Conservation (phyloP, 2,113 vertebrate genomes). For the Nesoenas mayeri region DNA sequence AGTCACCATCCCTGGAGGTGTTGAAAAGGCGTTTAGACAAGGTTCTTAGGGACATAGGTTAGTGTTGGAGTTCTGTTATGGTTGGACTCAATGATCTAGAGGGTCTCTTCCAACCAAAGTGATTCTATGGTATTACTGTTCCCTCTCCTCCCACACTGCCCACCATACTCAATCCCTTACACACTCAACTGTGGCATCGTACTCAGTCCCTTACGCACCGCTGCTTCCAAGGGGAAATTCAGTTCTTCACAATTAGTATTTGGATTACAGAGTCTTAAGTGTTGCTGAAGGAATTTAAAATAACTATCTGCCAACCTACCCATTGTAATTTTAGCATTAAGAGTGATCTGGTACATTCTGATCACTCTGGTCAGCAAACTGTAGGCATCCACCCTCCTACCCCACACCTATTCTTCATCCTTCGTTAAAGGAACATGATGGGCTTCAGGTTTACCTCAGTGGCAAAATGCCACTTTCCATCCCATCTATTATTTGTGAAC, state of each 20-base stretch:
- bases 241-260: background rate
- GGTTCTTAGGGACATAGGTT: too few species aligned
- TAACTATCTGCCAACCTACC: background rate
- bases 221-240: background rate
- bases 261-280: background rate
- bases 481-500: background rate
- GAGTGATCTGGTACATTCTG: background rate
- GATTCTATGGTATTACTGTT: background rate
- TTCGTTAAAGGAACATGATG: background rate
- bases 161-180: background rate
- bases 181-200: background rate
- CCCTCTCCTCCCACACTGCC: background rate
- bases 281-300: background rate
- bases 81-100: too few species aligned
- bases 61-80: too few species aligned
- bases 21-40: too few species aligned
- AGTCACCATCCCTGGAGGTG: too few species aligned
- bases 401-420: background rate
- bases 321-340: background rate
- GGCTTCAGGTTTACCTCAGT: background rate
- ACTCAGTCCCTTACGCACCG: background rate
- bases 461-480: background rate
- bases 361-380: background rate
- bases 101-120: too few species aligned
- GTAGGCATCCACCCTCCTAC: background rate